Percentiles rank a stretch among this genome's conserved stretches.
These are phyloP conservation scores for Eriocheir sinensis DNA, from an alignment of 1,140 invertebrate species.

Conservation along the genomic window DNA sequence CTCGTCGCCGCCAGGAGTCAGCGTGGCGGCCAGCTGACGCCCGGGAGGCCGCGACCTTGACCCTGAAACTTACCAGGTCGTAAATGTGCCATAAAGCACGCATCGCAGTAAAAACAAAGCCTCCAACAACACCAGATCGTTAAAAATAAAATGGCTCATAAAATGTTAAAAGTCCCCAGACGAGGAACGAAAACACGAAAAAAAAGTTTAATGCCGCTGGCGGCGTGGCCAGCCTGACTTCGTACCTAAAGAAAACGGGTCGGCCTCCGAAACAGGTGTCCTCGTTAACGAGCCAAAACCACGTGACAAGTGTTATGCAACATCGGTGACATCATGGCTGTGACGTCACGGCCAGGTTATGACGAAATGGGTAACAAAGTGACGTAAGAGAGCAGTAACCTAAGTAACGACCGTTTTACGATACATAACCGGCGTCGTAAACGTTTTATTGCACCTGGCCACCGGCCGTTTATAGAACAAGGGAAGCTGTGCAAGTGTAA, in stretches of 20 bases:
- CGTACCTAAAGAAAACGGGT: slow-evolving; percentile 71
- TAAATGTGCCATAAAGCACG: slow-evolving; percentile 76
- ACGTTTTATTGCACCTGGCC: slow-evolving; percentile 77
- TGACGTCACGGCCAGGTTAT: slow-evolving; percentile 66
- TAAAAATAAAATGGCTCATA: slow-evolving; percentile 76
- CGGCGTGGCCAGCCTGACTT: slow-evolving; percentile 35
- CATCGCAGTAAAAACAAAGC: slow-evolving; percentile 76
- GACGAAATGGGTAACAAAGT: slow-evolving; percentile 77
- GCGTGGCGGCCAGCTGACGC: not conserved
- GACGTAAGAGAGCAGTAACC: slow-evolving; percentile 77
- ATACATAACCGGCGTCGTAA: slow-evolving; percentile 77
- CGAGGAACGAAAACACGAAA: slow-evolving; percentile 64
- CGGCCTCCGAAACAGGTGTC: slow-evolving; percentile 74
- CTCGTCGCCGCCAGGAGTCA: not conserved
- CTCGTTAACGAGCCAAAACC: slow-evolving; percentile 72
- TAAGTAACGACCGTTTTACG: slow-evolving; percentile 77
- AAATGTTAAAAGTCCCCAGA: slow-evolving; percentile 69
- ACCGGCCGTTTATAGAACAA: slow-evolving; percentile 76
- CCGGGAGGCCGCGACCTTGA: slow-evolving; percentile 61
- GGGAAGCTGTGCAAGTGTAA: slow-evolving; percentile 76
- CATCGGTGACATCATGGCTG: slow-evolving; percentile 55
- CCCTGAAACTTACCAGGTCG: slow-evolving; percentile 55
- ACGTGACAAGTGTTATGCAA: slow-evolving; percentile 75
- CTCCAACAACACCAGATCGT: slow-evolving; percentile 74
- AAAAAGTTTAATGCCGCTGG: slow-evolving; percentile 72